A percentile compares a stretch with the other conserved stretches of the same genome.
These are phyloP conservation scores for Lacanobia oleracea DNA, from an alignment of 2,888 invertebrate genomes.

Conservation along the genomic window DNA sequence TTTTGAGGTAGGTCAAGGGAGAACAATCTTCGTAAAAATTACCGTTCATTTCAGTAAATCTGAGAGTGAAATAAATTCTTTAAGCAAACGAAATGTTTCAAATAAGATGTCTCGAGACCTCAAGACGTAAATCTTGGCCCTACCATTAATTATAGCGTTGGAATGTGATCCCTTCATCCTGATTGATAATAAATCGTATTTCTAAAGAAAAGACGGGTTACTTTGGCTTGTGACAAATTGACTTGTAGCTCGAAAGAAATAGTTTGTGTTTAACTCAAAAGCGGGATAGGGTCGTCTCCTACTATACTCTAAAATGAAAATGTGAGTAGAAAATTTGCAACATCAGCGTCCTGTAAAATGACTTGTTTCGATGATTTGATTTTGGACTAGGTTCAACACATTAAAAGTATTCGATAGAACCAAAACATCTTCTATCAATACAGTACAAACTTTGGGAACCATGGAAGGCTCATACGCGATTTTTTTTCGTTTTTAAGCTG, in stretches of 20 bases:
- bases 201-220: neutral
- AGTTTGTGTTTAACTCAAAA: conserved; percentile 1
- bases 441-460: neutral
- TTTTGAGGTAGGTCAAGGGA: conserved; percentile 41
- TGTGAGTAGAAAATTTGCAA: neutral
- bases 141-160: conserved; percentile 29
- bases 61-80: neutral
- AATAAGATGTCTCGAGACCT: conserved; percentile 24
- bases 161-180: conserved; percentile 36
- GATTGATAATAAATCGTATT: conserved; percentile 38
- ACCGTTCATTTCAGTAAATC: conserved; percentile 4
- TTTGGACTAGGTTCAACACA: neutral
- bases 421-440: neutral
- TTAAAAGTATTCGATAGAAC: neutral
- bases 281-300: neutral
- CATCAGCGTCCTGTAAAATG: neutral
- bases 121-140: conserved; percentile 9
- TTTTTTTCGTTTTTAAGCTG: conserved; percentile 17
- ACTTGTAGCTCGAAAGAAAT: conserved; percentile 6
- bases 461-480: neutral
- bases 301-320: neutral
- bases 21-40: neutral
- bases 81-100: conserved; percentile 42
- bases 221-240: conserved; percentile 27
- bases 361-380: neutral